Base-by-base conservation (phyloP, 2,113 vertebrate species). In the Excalfactoria chinensis region DNA sequence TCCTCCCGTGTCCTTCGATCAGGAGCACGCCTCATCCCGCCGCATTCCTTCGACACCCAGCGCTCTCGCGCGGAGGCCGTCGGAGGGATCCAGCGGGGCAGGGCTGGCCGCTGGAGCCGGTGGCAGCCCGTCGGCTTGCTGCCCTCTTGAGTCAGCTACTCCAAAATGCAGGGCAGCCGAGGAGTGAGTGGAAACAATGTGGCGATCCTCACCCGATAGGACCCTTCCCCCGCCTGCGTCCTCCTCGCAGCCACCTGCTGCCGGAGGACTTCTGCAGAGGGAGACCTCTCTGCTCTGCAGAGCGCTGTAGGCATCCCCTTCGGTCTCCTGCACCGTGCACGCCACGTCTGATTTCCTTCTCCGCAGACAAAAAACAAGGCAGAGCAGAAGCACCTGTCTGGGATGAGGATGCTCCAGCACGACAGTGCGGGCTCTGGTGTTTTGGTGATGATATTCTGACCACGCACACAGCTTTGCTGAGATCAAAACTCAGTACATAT, bases 21-120 rank as follows among this genome's bases (percentile, higher is more conserved):
- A 0, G 70, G 10, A 56, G 6, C 0, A 0, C 0, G 37, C 69
- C 11, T 30, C 1, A 0, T 0, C 2, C 7, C 0, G 28, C 20
- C 0, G 34, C 1, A 32, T 18, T 0, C 26, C 12, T 63, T n/a
- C 12, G 20, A 59, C 34, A 8, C 20, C 5, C 32, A 6, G 37
- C 37, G 8, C 25, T 40, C 16, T 10, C 5, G 7, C 15, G 37
- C 3, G 17, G 25, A 40, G 35, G 35, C 60, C 60, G 35, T 40
- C 37, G 37, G 60, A 12, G 35, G 35, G 35, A 25, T 18, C 35
- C 25, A 11, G 60, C 9, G 14, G 7, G 35, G 60, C 60, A 40
- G 60, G 16, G 60, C 60, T 28, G 25, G 60, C 60, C 40, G 60
- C 37, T 19, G 25, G 60, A 40, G 60, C 34, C 35, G 6, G 35